These are phyloP conservation scores for Nannobrachium achirus DNA, from an alignment of 2,113 vertebrate genomes.

Conservation along the genomic window DNA sequence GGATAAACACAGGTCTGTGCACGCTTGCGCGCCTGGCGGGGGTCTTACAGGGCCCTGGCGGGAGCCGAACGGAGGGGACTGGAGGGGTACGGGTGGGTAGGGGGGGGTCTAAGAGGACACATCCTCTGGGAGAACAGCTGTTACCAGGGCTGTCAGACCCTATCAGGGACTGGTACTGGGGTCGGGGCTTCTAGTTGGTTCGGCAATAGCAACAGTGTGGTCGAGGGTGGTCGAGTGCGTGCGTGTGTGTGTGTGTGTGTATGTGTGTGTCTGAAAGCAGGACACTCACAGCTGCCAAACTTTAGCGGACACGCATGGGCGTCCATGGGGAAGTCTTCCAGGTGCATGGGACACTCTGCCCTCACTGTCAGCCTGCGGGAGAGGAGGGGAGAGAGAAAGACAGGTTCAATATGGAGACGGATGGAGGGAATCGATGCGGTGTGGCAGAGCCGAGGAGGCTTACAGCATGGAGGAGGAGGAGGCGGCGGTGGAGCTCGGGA, in stretches of 20 bases:
- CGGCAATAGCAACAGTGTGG: slow-evolving; percentile 9
- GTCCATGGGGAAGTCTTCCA: slow-evolving; percentile 86
- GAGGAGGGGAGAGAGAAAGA: slow-evolving; percentile 9
- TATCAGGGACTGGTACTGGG: slow-evolving; percentile 30
- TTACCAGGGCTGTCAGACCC: slow-evolving; percentile 40
- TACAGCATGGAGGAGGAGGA: neutral
- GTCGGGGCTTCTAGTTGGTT: slow-evolving; percentile 34
- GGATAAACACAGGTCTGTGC: slow-evolving; percentile 51
- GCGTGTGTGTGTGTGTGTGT: slow-evolving; percentile 18
- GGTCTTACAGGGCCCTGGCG: slow-evolving; percentile 50
- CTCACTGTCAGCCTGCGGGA: slow-evolving; percentile 80
- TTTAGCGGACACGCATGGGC: slow-evolving; percentile 85
- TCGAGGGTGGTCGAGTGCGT: slow-evolving; percentile 1
- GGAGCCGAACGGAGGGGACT: slow-evolving; percentile 6
- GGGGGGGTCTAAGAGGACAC: slow-evolving; percentile 32
- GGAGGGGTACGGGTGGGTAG: slow-evolving; percentile 26
- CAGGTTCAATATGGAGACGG: slow-evolving; percentile 11
- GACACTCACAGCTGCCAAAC: slow-evolving; percentile 85
- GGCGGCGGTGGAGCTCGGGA: neutral
- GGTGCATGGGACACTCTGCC: slow-evolving; percentile 86
- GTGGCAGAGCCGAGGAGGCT: neutral
- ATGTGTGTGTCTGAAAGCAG: slow-evolving; percentile 6
- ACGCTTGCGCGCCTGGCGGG: slow-evolving; percentile 35
- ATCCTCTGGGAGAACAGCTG: slow-evolving; percentile 59
- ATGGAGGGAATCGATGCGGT: neutral